Evolutionary conservation across 2,888 invertebrate species (phyloP).

Genomic region (Trissolcus japonicus): DNA sequence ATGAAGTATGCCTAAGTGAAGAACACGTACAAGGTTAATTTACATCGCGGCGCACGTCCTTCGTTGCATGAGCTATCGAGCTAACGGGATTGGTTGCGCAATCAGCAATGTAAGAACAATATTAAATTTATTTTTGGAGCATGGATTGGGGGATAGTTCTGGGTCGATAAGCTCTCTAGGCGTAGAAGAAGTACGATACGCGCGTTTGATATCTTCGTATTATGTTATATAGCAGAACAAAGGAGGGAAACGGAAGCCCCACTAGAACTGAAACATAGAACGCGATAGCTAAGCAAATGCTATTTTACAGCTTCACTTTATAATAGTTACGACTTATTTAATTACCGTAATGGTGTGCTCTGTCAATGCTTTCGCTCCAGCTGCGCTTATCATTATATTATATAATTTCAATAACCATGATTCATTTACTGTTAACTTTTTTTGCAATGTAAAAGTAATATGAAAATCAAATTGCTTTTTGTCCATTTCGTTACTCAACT

Average conservation of each 20-base stretch:
- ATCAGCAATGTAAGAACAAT: constrained; percentile 66
- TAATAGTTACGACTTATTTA: constrained; percentile 43
- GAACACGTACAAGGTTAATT: constrained; percentile 52
- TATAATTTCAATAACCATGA: constrained; percentile 4
- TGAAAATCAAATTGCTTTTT: neutral
- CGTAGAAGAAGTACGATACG: constrained; percentile 54
- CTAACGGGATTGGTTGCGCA: constrained; percentile 65
- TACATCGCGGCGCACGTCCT: constrained; percentile 53
- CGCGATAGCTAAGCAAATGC: constrained; percentile 57
- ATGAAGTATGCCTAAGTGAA: constrained; percentile 31
- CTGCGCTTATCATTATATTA: constrained; percentile 24
- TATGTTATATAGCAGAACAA: constrained; percentile 58
- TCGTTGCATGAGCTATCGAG: constrained; percentile 56
- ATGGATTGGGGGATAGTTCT: constrained; percentile 55
- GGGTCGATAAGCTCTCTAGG: constrained; percentile 57
- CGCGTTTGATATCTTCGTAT: constrained; percentile 59
- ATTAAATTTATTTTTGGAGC: constrained; percentile 68
- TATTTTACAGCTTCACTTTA: constrained; percentile 60
- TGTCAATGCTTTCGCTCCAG: constrained; percentile 5
- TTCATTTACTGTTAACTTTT: constrained; percentile 2
- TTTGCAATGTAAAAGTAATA: neutral
- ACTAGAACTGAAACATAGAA: constrained; percentile 54
- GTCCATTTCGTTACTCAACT: neutral
- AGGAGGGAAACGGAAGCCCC: constrained; percentile 62
- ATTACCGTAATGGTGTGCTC: constrained; percentile 30